Conservation (phyloP, 2,113 vertebrate genomes). For the Cyrtonyx montezumae region DNA sequence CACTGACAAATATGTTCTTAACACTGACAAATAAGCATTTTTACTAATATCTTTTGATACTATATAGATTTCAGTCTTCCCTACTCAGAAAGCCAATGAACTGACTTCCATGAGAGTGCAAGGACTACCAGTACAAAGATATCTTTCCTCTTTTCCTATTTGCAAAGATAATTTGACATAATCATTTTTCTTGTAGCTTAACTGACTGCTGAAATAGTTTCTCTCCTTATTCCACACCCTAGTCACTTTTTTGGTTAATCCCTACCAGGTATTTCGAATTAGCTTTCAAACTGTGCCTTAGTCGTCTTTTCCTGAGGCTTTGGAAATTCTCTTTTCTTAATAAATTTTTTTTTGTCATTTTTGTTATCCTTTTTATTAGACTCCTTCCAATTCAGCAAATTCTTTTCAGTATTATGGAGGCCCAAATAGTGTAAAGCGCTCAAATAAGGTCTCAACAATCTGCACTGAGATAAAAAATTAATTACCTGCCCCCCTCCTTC, state of each 20-base stretch:
- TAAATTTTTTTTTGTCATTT: conserved; percentile 24
- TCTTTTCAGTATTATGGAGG: conserved; percentile 23
- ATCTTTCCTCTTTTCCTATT: neutral
- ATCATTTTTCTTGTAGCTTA: conserved; percentile 47
- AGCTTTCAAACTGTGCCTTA: conserved; percentile 56
- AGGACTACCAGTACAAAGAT: neutral
- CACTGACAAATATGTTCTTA: neutral
- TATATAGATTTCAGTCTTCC: neutral
- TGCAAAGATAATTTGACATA: conserved; percentile 33
- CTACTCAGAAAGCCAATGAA: neutral
- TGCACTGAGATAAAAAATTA: conserved; percentile 63
- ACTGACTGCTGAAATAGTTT: conserved; percentile 50
- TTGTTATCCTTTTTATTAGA: conserved; percentile 43
- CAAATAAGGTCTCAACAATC: conserved; percentile 2
- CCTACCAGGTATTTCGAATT: conserved; percentile 66
- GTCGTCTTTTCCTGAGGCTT: conserved; percentile 43
- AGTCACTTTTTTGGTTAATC: conserved; percentile 47
- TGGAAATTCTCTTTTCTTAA: conserved; percentile 49
- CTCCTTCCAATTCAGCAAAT: conserved; percentile 49
- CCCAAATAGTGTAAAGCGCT: conserved; percentile 14
- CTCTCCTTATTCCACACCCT: neutral
- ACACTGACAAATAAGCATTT: neutral
- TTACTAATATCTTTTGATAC: neutral
- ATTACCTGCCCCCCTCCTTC: conserved; percentile 45
- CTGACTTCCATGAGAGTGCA: neutral